Percentiles rank a stretch among this genome's conserved stretches.
Evolutionary conservation across 1,140 invertebrate species (phyloP).

Genomic region (Lepidurus arcticus): DNA sequence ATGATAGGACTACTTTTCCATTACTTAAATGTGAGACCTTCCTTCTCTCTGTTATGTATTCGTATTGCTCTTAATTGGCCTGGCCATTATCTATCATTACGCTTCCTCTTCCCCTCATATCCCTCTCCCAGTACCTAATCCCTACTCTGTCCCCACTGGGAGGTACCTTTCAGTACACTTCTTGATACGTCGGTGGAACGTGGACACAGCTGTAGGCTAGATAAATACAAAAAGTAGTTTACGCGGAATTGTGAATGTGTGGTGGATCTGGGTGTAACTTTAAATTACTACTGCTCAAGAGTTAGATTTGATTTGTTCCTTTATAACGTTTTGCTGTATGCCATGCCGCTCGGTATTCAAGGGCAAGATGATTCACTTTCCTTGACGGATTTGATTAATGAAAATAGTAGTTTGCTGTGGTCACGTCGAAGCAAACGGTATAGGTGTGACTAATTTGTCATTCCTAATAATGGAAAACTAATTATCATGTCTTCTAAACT

Average conservation of each 20-base stretch:
- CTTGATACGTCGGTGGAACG: too few relatives aligned
- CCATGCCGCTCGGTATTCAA: not conserved
- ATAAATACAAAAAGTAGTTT: too few relatives aligned
- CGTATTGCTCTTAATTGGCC: not conserved
- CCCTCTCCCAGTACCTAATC: not conserved
- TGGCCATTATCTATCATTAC: not conserved
- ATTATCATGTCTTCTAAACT: too few relatives aligned
- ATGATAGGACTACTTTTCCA: not conserved
- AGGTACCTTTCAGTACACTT: not conserved
- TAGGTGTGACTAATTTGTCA: slow-evolving; percentile 50
- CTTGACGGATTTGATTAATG: slow-evolving; percentile 1
- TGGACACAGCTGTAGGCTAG: too few relatives aligned
- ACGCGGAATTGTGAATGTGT: too few relatives aligned
- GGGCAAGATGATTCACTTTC: not conserved
- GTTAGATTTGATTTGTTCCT: too few relatives aligned
- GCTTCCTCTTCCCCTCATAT: not conserved
- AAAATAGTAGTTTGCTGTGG: slow-evolving; percentile 46
- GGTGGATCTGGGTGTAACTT: not conserved
- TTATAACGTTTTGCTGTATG: not conserved
- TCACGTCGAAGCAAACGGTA: slow-evolving; percentile 54
- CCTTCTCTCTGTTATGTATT: not conserved
- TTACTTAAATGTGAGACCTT: not conserved
- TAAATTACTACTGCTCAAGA: not conserved
- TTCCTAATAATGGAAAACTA: not conserved
- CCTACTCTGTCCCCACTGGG: not conserved